These are phyloP conservation scores for Melanaphis sacchari DNA, from an alignment of 1,140 invertebrate genomes.

Conservation along the genomic window DNA sequence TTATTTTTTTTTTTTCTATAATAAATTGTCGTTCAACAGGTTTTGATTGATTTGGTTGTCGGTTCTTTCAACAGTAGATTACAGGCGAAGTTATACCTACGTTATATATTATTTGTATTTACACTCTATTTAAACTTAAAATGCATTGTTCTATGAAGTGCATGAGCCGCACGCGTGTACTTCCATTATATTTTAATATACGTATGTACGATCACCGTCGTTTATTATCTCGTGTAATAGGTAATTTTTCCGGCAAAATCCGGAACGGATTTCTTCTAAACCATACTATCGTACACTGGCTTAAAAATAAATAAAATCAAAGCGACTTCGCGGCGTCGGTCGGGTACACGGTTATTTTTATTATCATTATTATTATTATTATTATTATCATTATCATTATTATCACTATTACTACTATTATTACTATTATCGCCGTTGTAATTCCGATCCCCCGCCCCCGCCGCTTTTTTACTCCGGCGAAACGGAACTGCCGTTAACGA, in stretches of 20 bases:
- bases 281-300: too few species aligned
- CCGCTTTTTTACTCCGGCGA: background rate
- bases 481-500: background rate
- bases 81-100: too few species aligned
- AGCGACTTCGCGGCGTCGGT: background rate
- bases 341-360: background rate
- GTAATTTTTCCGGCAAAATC: background rate
- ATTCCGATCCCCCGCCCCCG: too few species aligned
- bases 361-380: background rate
- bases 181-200: background rate
- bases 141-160: background rate
- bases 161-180: background rate
- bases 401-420: background rate
- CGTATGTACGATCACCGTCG: background rate
- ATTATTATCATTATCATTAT: too few species aligned
- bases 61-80: background rate
- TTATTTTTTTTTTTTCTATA: too few species aligned
- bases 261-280: background rate
- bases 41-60: background rate
- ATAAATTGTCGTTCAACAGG: background rate
- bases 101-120: background rate
- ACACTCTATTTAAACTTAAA: background rate
- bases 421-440: too few species aligned
- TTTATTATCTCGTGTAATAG: background rate
- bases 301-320: background rate